These are phyloP conservation scores for Caranx ignobilis DNA, from an alignment of 2,113 vertebrate genomes.

Conservation along the genomic window DNA sequence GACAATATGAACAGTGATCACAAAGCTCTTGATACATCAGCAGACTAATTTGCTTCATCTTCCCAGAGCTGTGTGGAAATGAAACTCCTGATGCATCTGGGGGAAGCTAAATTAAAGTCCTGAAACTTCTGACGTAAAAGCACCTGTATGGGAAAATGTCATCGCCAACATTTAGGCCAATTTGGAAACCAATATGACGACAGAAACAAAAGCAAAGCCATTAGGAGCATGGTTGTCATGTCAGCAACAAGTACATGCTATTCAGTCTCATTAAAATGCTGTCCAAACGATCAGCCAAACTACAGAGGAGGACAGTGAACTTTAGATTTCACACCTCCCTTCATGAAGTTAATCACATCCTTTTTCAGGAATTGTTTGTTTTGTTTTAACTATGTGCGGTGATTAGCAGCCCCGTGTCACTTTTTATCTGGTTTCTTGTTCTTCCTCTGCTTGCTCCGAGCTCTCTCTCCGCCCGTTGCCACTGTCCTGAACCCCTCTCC, in stretches of 20 bases:
- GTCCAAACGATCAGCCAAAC: neutral
- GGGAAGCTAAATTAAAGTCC: neutral
- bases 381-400: neutral
- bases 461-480: conserved; percentile 18
- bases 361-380: neutral
- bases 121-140: neutral
- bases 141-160: neutral
- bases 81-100: no score
- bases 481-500: conserved; percentile 50
- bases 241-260: neutral
- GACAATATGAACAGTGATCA: no score
- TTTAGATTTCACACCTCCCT: neutral
- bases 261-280: neutral
- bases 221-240: neutral
- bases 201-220: neutral
- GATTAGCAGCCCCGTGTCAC: conserved; percentile 26
- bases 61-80: neutral
- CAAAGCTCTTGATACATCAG: no score
- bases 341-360: neutral
- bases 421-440: conserved; percentile 31
- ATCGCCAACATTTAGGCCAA: neutral
- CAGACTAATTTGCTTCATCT: no score
- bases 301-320: neutral
- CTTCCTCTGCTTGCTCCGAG: conserved; percentile 2
- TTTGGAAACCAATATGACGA: neutral